A percentile compares a stretch with the other conserved stretches of the same genome.
Conservation (phyloP, 2,888 invertebrate species). For the Epicampocera succincta region DNA sequence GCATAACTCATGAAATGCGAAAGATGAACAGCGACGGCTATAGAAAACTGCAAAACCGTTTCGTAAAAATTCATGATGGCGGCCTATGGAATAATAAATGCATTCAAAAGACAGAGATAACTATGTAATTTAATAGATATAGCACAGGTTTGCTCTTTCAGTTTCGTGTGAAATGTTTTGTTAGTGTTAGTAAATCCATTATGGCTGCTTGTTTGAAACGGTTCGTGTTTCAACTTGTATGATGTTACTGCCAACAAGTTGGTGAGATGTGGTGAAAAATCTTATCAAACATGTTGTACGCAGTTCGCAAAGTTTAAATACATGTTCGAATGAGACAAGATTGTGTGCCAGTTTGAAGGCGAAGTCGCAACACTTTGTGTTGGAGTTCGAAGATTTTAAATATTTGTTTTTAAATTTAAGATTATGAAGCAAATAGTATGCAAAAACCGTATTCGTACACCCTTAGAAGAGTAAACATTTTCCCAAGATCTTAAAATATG, state of each 20-base stretch:
- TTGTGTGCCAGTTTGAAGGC: slow-evolving; percentile 39
- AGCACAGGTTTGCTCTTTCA: slow-evolving; percentile 55
- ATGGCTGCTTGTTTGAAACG: slow-evolving; percentile 72
- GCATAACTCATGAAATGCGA: fast-evolving
- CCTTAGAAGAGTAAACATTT: not conserved
- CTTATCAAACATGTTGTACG: not conserved
- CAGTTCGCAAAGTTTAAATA: slow-evolving; percentile 8
- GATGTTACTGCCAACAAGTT: slow-evolving; percentile 20
- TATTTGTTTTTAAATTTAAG: not conserved
- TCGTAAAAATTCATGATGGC: slow-evolving; percentile 71
- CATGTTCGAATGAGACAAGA: slow-evolving; percentile 34
- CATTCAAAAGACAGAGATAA: slow-evolving; percentile 40
- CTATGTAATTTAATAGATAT: not conserved
- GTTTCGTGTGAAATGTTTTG: slow-evolving; percentile 67
- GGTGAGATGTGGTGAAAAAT: slow-evolving; percentile 46
- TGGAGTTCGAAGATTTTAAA: slow-evolving; percentile 59
- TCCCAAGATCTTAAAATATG: too few relatives aligned
- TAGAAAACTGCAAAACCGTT: slow-evolving; percentile 52
- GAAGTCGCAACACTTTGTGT: slow-evolving; percentile 11
- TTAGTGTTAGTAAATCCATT: slow-evolving; percentile 71
- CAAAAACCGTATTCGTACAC: too few relatives aligned
- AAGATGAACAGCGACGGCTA: slow-evolving; percentile 37
- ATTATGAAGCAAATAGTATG: not conserved
- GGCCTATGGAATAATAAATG: slow-evolving; percentile 19
- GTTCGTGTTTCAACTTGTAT: slow-evolving; percentile 63